Evolutionary conservation across 2,113 vertebrate species (phyloP), one percentile per base, ranked within the genome.

Genomic region (Brachypodius melanocephalos): DNA sequence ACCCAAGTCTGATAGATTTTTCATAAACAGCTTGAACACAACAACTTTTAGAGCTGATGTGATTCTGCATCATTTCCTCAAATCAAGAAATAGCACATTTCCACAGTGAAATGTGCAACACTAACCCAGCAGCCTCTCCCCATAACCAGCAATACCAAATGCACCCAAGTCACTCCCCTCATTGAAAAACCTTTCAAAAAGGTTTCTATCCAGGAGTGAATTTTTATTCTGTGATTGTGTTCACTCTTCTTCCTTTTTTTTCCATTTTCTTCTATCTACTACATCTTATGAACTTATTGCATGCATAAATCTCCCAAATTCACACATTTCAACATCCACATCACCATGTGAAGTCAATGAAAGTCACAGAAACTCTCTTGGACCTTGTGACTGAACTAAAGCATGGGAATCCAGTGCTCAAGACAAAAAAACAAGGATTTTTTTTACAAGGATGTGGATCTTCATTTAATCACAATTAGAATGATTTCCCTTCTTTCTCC

Each of bases 41-140:
- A 54, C 36, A 59, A 62, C 34, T 71, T 91, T 31, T 34, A 38
- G 26, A 75, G 40, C 18, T 57, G 71, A 66, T 82, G 69, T 79
- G 73, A 88, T 88, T 88, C 66, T 88, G 85, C 85, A 82, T 85
- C 20, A 49, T 91, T 81, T 89, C 65, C 25, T 77, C 87, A 81
- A 81, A 94, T 87, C 65, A 89, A 75, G 48, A 55, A 85, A 40
- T 2, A 52, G 25, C 55, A 66, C 14, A 43, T 87, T 87, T 81
- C 61, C 5, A 4, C 31, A 21, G 55, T 24, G 51, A 77, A 86
- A 62, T 25, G 43, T 49, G 42, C 63, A 88, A 81, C 59, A 54
- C 32, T 14, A 22, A 78, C n/a, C 36, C 8, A 20, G 48, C 63
- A 61, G 10, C 6, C 43, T 87, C 17, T 73, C 6, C 20, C 15